Conservation (phyloP, 1,140 invertebrate species). For the Laupala kohalensis region DNA sequence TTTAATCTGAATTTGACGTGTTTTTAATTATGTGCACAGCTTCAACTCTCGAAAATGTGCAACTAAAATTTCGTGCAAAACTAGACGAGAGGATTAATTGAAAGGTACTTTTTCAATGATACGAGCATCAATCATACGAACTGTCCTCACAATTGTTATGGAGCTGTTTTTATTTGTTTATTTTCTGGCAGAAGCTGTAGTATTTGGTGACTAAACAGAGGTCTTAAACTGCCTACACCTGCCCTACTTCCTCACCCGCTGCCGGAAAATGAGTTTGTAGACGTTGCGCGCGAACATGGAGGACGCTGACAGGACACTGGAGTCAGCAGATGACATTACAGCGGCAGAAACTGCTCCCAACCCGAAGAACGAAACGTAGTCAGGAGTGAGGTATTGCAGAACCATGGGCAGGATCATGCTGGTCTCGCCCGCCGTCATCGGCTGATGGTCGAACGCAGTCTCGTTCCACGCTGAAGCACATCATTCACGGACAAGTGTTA, state of each 20-base stretch:
- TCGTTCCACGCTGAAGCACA: slow-evolving; percentile 74
- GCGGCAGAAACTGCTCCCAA: slow-evolving; percentile 95
- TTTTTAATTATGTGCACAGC: no score
- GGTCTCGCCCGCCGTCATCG: slow-evolving; percentile 59
- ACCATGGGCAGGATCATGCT: slow-evolving; percentile 95
- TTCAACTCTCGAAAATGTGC: no score
- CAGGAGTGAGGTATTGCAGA: slow-evolving; percentile 87
- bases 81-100: no score
- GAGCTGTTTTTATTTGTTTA: no score
- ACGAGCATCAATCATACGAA: no score
- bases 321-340: slow-evolving; percentile 97
- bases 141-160: no score
- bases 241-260: slow-evolving; percentile 66
- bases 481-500: neutral
- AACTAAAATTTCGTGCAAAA: no score
- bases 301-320: slow-evolving; percentile 88
- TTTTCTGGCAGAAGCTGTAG: no score
- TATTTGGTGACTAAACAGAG: no score
- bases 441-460: slow-evolving; percentile 67
- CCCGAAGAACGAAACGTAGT: slow-evolving; percentile 90
- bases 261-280: slow-evolving; percentile 90
- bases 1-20: no score
- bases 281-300: slow-evolving; percentile 98
- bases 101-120: no score
- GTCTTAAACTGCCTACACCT: no score